Base-by-base conservation (phyloP, 2,797 vertebrate genomes). In the Bryconaethiops microstoma region DNA sequence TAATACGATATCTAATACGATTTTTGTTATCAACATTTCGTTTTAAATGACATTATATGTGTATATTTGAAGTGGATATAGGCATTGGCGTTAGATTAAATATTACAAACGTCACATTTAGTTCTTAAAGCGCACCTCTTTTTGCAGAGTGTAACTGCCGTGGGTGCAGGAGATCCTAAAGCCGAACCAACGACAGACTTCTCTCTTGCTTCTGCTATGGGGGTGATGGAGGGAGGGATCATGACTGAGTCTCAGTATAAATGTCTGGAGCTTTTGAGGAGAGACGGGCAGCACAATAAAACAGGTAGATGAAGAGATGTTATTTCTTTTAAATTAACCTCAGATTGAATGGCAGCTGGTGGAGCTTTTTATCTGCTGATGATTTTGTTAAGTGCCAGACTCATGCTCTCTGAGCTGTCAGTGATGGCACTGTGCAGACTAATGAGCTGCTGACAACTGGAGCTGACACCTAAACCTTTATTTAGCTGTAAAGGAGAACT, bases 201-300 rank as follows among this genome's bases (percentile, higher is more conserved):
- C 42, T 90, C 88, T 25, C 81, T 91, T 84, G 87, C 83, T 74
- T 84, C 89, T n/a, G 88, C 84, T 77, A 80, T 79, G 80, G 88
- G 81, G 40, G 48, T 81, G 79, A 82, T 83, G 74, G 90, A 86
- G 69, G 83, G 78, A 65, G 85, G 88, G 73, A 86, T 75, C 5
- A 82, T 78, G 87, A 91, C 85, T 65, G 87, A 89, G 71, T 88
- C 84, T 89, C 92, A 91, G 83, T 85, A 91, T 86, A 89, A 85
- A 88, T 95, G 94, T 89, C 86, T 91, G 57, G 83, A 92, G 82
- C 79, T 82, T 71, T 85, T 90, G 82, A 85, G 81, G 85, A 83
- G 76, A 76, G 69, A 84, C 60, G 85, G 48, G 70, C 87, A 67
- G 35, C 80, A 81, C 80, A 93, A 93, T 88, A 90, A 86, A 89